Evolutionary conservation across 1,140 invertebrate species (phyloP).

Genomic region (Euwallacea similis): DNA sequence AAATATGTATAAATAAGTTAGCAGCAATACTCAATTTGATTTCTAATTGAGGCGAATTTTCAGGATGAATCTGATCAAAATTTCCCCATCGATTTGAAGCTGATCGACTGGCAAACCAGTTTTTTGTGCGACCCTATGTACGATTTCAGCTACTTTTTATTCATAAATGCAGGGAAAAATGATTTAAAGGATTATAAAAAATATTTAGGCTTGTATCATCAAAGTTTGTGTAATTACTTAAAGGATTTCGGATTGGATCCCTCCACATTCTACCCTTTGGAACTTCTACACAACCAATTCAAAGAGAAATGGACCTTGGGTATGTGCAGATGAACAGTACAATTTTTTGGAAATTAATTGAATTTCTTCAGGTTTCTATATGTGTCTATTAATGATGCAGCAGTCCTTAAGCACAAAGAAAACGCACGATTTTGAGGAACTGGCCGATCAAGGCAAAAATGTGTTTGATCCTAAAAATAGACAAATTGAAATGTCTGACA

Average conservation of each 20-base stretch:
- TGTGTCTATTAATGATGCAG: no score
- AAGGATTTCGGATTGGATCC: constrained; percentile 17
- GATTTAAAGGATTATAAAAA: constrained; percentile 12
- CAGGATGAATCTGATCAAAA: constrained; percentile 13
- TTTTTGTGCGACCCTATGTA: background rate
- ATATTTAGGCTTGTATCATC: constrained; percentile 16
- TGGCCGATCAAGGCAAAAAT: no score
- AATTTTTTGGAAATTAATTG: no score
- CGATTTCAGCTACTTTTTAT: constrained; percentile 24
- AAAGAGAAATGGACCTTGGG: no score
- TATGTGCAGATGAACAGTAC: no score
- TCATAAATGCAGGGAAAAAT: constrained; percentile 16
- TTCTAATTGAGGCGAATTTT: background rate
- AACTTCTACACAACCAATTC: background rate
- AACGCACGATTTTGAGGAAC: no score
- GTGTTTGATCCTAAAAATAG: no score
- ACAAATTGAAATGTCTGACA: no score
- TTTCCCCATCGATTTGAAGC: constrained; percentile 7
- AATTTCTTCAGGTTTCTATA: no score
- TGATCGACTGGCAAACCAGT: constrained; percentile 25
- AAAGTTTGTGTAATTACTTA: constrained; percentile 5
- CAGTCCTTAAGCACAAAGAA: no score
- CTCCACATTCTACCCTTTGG: constrained; percentile 16
- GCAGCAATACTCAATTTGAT: background rate
- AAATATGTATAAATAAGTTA: constrained; percentile 50